A percentile compares a stretch with the other conserved stretches of the same genome.
Conservation (phyloP, 2,113 vertebrate genomes). For the Hippocampus comes region DNA sequence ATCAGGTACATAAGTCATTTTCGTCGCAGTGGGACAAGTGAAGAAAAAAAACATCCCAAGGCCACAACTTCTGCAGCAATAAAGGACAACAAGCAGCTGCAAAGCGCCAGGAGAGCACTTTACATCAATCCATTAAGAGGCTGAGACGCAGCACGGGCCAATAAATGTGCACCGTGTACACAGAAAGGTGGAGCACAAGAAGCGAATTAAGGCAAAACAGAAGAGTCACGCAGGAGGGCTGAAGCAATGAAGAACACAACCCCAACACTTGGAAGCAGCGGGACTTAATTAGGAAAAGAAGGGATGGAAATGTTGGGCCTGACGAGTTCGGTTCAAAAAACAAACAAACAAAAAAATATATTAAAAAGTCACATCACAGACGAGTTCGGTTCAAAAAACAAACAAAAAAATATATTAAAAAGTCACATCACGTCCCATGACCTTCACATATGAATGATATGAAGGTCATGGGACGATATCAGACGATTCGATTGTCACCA, state of each 20-base stretch:
- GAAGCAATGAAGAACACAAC: constrained; percentile 20
- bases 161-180: constrained; percentile 43
- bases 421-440: constrained; percentile 7
- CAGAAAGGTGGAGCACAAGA: constrained; percentile 38
- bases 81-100: constrained; percentile 60
- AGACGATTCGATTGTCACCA: background rate
- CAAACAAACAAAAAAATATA: no score
- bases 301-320: background rate
- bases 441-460: no score
- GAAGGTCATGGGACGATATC: no score
- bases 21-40: constrained; percentile 32
- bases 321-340: background rate
- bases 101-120: constrained; percentile 56
- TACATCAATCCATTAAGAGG: constrained; percentile 57
- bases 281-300: constrained; percentile 5
- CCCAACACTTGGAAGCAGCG: constrained; percentile 19
- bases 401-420: background rate
- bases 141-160: constrained; percentile 35
- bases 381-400: no score
- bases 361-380: constrained; percentile 12
- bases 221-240: constrained; percentile 27
- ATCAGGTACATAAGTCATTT: constrained; percentile 49
- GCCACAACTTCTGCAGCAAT: constrained; percentile 42
- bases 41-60: constrained; percentile 21
- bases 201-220: constrained; percentile 52